Evolutionary conservation across 1,140 invertebrate species (phyloP).

Genomic region (Drosophila melanogaster): DNA sequence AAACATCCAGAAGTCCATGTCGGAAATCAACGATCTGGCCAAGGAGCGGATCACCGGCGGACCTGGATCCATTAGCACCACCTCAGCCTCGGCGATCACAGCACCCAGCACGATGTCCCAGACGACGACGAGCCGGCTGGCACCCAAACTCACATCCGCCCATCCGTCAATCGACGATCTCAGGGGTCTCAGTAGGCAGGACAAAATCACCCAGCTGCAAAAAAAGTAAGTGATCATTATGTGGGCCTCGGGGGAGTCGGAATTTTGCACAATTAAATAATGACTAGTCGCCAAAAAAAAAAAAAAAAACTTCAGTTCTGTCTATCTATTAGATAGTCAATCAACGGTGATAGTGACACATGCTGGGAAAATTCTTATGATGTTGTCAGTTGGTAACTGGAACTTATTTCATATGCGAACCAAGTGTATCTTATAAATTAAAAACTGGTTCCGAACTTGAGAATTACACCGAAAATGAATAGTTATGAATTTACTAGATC

Average conservation of each 20-base stretch:
- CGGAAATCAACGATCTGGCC: constrained; percentile 89
- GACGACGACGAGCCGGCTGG: constrained; percentile 23
- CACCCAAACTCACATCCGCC: constrained; percentile 40
- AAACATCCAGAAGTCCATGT: constrained; percentile 91
- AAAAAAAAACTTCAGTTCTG: neutral
- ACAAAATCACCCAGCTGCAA: constrained; percentile 85
- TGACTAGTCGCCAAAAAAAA: constrained; percentile 10
- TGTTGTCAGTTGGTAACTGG: neutral
- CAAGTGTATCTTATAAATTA: no score
- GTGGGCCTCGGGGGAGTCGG: neutral
- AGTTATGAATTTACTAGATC: no score
- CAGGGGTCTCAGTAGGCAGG: constrained; percentile 85
- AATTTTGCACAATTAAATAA: constrained; percentile 4
- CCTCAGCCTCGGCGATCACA: constrained; percentile 29
- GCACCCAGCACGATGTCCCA: constrained; percentile 45
- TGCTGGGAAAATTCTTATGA: neutral
- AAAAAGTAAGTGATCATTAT: constrained; percentile 84
- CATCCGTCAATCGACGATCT: constrained; percentile 82
- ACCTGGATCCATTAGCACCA: constrained; percentile 21
- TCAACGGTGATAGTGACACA: constrained; percentile 13
- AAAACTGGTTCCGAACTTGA: no score
- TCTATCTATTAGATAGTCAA: constrained; percentile 18
- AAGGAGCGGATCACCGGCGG: constrained; percentile 66
- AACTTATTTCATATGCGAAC: no score
- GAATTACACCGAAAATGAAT: no score